Base-by-base conservation (phyloP, 2,888 invertebrate species). In the Epinotia nisella region DNA sequence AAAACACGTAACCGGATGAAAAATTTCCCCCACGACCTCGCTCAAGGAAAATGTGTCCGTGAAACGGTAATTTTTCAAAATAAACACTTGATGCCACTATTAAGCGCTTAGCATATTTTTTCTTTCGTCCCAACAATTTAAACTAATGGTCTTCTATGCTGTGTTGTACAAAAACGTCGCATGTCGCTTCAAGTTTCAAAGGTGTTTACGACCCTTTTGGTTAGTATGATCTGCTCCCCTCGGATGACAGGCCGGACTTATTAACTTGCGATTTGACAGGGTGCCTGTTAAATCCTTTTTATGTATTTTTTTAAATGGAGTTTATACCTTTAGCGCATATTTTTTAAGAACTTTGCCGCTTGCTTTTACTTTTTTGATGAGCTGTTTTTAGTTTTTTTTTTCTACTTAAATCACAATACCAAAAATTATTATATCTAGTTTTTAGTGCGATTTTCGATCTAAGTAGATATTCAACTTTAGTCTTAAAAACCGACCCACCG, bases 91-190 rank as follows among this genome's bases (percentile, higher is more conserved):
- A 73, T 73, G 64, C 73, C 64, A 72, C 66, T 74, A 74, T 74
- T 71, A 68, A 66, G 66, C 62, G 56, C 65, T 75, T 74, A 75
- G 74, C 72, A 76, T 77, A 75, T 68, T 79, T 79, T 79, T 75
- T 74, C 71, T 76, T 74, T 80, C 85, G 83, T 83, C 84, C 80
- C 75, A 76, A 77, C 81, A 85, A 86, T 86, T 80, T 79, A 83
- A 85, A 89, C 81, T 85, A 87, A 88, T 87, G 86, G 83, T 78
- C 62, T 78, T 74, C 51, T 67, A 56, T 58, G 76, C 77, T 72
- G 24, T 74, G 59, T 59, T 59, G 21, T 19, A 49, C 58, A n/a
- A 53, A 59, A 71, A 29, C 17, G 74, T 76, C 71, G 62, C 58
- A 65, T 58, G 53, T 71, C 68, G 60, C 68, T 68, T 68, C 19